phyloP scores from a whole-genome alignment of 2,113 vertebrate species.

The Morone chrysops region DNA sequence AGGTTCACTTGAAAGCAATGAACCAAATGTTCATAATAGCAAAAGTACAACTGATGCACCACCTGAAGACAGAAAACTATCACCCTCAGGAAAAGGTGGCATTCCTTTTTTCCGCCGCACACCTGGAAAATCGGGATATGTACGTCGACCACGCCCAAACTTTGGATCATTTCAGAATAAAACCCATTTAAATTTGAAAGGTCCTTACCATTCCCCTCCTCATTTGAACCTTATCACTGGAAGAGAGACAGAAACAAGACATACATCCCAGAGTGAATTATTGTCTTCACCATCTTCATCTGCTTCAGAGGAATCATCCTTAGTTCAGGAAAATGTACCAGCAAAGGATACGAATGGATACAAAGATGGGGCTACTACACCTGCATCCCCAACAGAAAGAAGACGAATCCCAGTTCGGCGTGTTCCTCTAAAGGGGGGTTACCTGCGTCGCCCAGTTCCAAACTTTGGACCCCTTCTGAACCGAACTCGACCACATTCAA shows the following conservation, averaged over 20 bases:
- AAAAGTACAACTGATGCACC: background rate
- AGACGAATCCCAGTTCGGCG: background rate
- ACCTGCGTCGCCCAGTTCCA: background rate
- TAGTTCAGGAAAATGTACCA: background rate
- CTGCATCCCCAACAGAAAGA: slow-evolving; percentile 4
- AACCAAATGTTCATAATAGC: background rate
- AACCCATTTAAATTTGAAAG: slow-evolving; percentile 22
- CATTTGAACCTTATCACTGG: background rate
- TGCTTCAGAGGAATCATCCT: slow-evolving; percentile 16
- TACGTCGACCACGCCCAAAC: slow-evolving; percentile 11
- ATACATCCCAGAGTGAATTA: background rate
- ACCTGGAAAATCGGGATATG: slow-evolving; percentile 5
- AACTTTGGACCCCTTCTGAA: slow-evolving; percentile 40
- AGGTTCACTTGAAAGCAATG: slow-evolving; percentile 6
- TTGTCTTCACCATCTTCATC: slow-evolving; percentile 27
- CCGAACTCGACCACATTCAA: slow-evolving; percentile 31
- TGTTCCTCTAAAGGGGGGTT: background rate
- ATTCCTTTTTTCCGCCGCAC: background rate
- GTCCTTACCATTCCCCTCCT: background rate
- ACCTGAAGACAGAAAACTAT: background rate
- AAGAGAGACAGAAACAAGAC: background rate
- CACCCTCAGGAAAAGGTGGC: background rate
- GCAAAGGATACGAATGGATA: background rate
- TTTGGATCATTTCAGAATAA: slow-evolving; percentile 39
- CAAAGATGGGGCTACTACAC: background rate